A percentile compares a stretch with the other conserved stretches of the same genome.
Conservation (phyloP, 2,113 vertebrate species). For the Burhinus oedicnemus region DNA sequence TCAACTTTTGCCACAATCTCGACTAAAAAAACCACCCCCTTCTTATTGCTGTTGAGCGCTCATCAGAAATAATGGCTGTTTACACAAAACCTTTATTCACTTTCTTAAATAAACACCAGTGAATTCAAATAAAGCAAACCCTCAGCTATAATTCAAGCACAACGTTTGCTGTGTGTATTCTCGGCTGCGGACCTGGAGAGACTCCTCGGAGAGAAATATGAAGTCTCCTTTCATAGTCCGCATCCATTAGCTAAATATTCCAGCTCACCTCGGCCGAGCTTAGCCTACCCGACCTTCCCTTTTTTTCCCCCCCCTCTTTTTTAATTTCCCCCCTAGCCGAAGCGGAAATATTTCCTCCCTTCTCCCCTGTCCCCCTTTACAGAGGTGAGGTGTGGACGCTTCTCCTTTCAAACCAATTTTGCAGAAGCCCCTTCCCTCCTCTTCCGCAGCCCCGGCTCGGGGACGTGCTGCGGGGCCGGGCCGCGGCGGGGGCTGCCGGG, state of each 20-base stretch:
- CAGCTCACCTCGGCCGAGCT: neutral
- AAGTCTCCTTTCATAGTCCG: slow-evolving; percentile 50
- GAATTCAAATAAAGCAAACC: slow-evolving; percentile 37
- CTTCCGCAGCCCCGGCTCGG: neutral
- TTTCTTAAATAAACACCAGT: slow-evolving; percentile 42
- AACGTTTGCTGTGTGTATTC: slow-evolving; percentile 31
- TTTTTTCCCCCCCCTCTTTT: neutral
- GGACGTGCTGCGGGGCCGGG: neutral
- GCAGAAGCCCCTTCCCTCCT: neutral
- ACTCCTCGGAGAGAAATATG: slow-evolving; percentile 59
- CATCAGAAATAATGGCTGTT: slow-evolving; percentile 54
- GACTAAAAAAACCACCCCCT: neutral
- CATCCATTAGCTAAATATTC: slow-evolving; percentile 26
- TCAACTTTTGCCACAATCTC: slow-evolving; percentile 40
- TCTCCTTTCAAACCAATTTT: neutral
- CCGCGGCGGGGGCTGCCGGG: neutral
- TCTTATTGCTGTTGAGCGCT: slow-evolving; percentile 40
- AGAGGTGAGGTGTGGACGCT: neutral
- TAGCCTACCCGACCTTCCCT: neutral
- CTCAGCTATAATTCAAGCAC: slow-evolving; percentile 18
- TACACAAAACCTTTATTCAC: slow-evolving; percentile 60
- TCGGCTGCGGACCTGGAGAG: slow-evolving; percentile 45
- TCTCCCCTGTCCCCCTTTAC: neutral
- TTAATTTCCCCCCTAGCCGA: neutral
- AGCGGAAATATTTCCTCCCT: neutral